phyloP scores from a whole-genome alignment of 1,140 invertebrate species.

The Listronotus oregonensis region DNA sequence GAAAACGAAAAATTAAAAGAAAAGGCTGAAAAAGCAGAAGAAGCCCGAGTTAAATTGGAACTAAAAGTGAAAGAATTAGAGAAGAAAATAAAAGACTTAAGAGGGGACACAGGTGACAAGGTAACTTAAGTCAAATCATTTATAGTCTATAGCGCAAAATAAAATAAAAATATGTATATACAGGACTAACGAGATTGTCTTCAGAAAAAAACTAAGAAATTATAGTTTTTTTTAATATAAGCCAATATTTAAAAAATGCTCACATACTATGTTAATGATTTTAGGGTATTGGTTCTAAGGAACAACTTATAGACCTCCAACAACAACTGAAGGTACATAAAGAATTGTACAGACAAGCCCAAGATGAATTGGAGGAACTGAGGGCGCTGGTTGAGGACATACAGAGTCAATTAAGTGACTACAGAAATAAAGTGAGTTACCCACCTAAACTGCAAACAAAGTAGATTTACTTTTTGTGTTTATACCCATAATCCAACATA shows the following conservation, averaged over 20 bases:
- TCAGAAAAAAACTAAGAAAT: too few species aligned
- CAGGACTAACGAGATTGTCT: too few species aligned
- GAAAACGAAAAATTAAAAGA: slow-evolving; percentile 60
- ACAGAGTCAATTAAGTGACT: slow-evolving; percentile 71
- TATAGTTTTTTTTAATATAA: too few species aligned
- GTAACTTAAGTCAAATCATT: slow-evolving; percentile 1
- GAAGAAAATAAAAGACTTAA: slow-evolving; percentile 56
- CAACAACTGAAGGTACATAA: slow-evolving; percentile 65
- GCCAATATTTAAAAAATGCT: too few species aligned
- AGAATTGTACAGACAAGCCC: slow-evolving; percentile 67
- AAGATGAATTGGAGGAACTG: slow-evolving; percentile 71
- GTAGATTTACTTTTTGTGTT: too few species aligned
- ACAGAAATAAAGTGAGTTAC: slow-evolving; percentile 68
- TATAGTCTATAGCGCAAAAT: too few species aligned
- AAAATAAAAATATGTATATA: too few species aligned
- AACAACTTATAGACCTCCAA: slow-evolving; percentile 68
- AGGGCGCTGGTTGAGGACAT: slow-evolving; percentile 71
- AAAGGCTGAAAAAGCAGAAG: slow-evolving; percentile 59
- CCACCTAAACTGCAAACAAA: too few species aligned
- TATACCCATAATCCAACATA: too few species aligned
- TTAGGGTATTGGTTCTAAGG: slow-evolving; percentile 59
- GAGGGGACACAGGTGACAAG: slow-evolving; percentile 37
- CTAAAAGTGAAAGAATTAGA: slow-evolving; percentile 61
- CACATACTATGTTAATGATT: slow-evolving; percentile 1
- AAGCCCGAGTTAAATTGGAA: slow-evolving; percentile 60